Conservation (phyloP, 2,797 vertebrate species). For the Squalus acanthias region DNA sequence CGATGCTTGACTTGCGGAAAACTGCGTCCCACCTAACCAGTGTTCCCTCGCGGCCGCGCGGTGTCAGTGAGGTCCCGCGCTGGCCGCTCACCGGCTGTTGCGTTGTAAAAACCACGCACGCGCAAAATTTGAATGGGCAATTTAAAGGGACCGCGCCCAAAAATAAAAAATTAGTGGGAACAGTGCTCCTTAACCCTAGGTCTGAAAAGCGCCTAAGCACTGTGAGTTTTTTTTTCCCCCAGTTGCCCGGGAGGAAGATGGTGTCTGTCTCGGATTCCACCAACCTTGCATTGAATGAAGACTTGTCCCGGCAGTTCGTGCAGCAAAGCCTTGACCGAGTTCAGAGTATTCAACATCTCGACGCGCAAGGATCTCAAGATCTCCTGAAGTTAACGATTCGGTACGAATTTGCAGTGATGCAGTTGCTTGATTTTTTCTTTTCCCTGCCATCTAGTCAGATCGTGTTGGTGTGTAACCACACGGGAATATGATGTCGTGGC, state of each 20-base stretch:
- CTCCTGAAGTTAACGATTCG: slow-evolving; percentile 89
- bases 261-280: slow-evolving; percentile 57
- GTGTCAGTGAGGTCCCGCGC: too few relatives aligned
- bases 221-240: background rate
- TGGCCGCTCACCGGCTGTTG: too few relatives aligned
- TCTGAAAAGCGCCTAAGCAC: background rate
- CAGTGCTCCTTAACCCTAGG: too few relatives aligned
- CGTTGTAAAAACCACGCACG: too few relatives aligned
- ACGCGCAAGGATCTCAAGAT: slow-evolving; percentile 79
- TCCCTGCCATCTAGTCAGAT: background rate
- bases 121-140: too few relatives aligned
- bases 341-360: slow-evolving; percentile 82
- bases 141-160: too few relatives aligned
- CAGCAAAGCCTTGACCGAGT: slow-evolving; percentile 84
- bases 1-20: background rate
- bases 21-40: background rate
- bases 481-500: too few relatives aligned
- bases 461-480: background rate
- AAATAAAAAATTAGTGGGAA: too few relatives aligned
- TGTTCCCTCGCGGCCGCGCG: too few relatives aligned
- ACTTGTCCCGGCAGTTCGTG: slow-evolving; percentile 85
- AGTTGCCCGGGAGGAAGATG: slow-evolving; percentile 83
- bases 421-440: background rate
- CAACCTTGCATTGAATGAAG: slow-evolving; percentile 66
- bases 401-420: slow-evolving; percentile 51